Conservation (phyloP, 2,888 invertebrate species). For the Deilephila elpenor region DNA sequence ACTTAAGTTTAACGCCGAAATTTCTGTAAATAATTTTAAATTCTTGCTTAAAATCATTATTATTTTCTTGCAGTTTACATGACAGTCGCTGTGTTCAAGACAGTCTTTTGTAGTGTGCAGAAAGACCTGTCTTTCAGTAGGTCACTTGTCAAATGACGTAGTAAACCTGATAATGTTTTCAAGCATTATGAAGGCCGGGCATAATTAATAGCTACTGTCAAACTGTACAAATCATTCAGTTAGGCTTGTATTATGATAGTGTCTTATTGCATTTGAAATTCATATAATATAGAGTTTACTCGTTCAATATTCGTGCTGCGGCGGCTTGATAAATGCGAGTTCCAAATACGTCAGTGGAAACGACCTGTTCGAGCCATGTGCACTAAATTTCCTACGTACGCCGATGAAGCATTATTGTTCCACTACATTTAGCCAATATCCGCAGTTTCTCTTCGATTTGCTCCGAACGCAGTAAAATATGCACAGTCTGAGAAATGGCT, state of each 20-base stretch:
- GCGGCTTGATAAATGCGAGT: slow-evolving; percentile 17
- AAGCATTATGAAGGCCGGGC: not conserved
- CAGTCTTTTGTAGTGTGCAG: not conserved
- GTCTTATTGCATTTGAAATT: not conserved
- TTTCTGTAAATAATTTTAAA: too few relatives aligned
- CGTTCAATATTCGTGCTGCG: not conserved
- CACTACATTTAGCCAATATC: slow-evolving; percentile 25
- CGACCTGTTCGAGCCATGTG: slow-evolving; percentile 23
- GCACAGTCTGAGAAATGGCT: slow-evolving; percentile 38
- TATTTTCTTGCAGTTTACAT: not conserved
- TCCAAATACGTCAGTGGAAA: slow-evolving; percentile 21
- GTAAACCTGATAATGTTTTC: not conserved
- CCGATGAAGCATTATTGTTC: slow-evolving; percentile 20
- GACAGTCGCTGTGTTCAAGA: not conserved
- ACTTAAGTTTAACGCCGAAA: too few relatives aligned
- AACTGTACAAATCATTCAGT: not conserved
- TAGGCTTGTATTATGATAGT: not conserved
- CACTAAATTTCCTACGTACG: slow-evolving; percentile 16
- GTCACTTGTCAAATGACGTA: not conserved
- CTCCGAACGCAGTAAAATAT: slow-evolving; percentile 11
- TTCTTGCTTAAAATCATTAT: not conserved
- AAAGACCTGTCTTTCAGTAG: not conserved
- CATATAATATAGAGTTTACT: not conserved
- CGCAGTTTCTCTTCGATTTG: slow-evolving; percentile 21
- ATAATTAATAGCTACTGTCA: not conserved